Base-by-base conservation (phyloP, 2,113 vertebrate genomes). In the Passer domesticus region DNA sequence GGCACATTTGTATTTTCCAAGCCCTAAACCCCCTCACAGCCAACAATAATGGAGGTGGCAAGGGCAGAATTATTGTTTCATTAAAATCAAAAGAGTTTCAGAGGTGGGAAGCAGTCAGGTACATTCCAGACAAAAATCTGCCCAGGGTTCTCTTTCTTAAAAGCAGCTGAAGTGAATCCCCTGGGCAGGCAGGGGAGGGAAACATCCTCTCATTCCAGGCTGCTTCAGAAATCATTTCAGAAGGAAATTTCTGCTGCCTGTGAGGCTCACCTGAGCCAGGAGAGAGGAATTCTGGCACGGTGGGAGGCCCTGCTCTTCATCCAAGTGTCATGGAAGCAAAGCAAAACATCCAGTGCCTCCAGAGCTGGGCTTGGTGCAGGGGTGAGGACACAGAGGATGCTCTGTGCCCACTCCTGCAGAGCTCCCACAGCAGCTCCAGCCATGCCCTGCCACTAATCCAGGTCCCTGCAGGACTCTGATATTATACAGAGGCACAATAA, bases 201-300 rank as follows among this genome's bases (percentile, higher is more conserved):
- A 94, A 73, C 39, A 9, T 33, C 75, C 83, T 77, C 86, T 9
- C 30, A 13, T 4, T 69, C 88, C 70, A 46, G 53, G 78, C 74
- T 55, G 89, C 66, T 76, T 39, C 62, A 64, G 66, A 76, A 89
- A 90, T 4, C 87, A 28, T 87, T 90, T 94, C 83, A 92, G 91
- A 35, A 59, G 64, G 80, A 39, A 66, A 80, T 35, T 55, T 28
- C 68, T 86, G 88, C 90, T 70, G 90, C 85, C 88, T 77, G 66
- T 35, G 76, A 83, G 86, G 79, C 82, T 92, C 92, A 74, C 88
- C 80, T 91, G 92, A 53, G 55, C 79, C 92, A 89, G 88, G 76
- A 63, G 90, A 86, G 17, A 0, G 0, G 88, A 68, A 60, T 76
- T 62, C 37, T 41, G 81, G 77, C 92, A 5, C 14, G 0, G 14